These are phyloP conservation scores for Matsumurasca onukii DNA, from an alignment of 1,140 invertebrate genomes.

Conservation along the genomic window DNA sequence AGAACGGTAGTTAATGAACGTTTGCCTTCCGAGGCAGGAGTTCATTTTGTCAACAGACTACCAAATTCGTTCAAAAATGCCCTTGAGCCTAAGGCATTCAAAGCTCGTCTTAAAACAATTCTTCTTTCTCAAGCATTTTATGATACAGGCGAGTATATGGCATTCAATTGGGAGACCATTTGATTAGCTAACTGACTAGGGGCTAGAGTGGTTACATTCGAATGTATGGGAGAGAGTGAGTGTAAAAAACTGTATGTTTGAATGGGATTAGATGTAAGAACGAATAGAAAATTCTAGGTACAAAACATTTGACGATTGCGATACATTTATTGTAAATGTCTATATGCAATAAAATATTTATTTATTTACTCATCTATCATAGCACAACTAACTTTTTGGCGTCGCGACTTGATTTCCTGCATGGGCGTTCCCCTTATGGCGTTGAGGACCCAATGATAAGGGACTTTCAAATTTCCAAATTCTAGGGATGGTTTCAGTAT, in stretches of 20 bases:
- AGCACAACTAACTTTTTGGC: no score
- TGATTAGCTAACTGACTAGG: neutral
- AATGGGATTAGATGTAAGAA: neutral
- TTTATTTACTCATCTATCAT: no score
- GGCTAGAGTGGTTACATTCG: neutral
- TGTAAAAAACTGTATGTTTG: neutral
- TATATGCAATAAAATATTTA: no score
- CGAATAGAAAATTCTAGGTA: no score
- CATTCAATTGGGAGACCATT: neutral
- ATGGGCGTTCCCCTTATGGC: no score
- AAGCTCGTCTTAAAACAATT: neutral
- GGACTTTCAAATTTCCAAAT: no score
- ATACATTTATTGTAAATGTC: no score
- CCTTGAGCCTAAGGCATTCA: neutral
- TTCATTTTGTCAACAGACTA: neutral
- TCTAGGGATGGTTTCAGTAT: no score
- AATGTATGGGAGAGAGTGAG: neutral
- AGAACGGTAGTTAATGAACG: neutral
- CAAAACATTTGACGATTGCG: no score
- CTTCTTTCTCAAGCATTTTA: neutral
- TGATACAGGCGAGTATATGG: neutral
- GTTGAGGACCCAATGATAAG: no score
- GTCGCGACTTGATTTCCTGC: no score
- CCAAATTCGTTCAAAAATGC: neutral
- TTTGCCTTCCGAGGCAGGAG: neutral